Percentiles rank a stretch among this genome's conserved stretches.
These are phyloP conservation scores for Parauchenoglanis ngamensis DNA, from an alignment of 2,797 vertebrate genomes.

Conservation along the genomic window DNA sequence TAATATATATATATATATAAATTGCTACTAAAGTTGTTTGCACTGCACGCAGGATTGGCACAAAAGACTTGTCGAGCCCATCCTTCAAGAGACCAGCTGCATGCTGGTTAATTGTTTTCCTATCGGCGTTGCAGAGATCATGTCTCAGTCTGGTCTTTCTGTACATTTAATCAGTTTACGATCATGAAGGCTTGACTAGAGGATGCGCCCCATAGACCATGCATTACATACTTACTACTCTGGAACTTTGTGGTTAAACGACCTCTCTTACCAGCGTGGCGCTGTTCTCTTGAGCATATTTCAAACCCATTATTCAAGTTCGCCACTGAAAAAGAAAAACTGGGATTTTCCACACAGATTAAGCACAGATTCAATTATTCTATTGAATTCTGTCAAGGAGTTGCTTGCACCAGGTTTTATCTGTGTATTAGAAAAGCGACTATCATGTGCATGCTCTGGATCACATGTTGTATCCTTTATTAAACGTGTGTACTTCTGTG, in stretches of 20 bases:
- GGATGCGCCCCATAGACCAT: background rate
- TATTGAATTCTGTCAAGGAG: background rate
- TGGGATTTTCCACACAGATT: constrained; percentile 17
- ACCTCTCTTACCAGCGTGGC: background rate
- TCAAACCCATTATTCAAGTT: constrained; percentile 9
- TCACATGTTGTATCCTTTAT: background rate
- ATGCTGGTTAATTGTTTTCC: background rate
- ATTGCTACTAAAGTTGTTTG: constrained; percentile 60
- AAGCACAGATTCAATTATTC: background rate
- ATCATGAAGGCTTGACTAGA: background rate
- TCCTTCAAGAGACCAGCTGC: background rate
- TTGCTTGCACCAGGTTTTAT: constrained; percentile 21
- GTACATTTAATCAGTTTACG: background rate
- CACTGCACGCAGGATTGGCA: constrained; percentile 57
- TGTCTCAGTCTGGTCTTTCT: background rate
- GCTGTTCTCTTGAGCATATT: background rate
- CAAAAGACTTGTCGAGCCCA: constrained; percentile 15
- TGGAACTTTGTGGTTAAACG: background rate
- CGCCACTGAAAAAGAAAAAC: background rate
- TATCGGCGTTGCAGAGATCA: background rate
- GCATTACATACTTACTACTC: constrained; percentile 17
- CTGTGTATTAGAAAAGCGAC: constrained; percentile 11
- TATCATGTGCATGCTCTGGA: constrained; percentile 20
- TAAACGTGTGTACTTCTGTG: background rate
- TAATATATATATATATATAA: constrained; percentile 56